These are phyloP conservation scores for Drosophila neonasuta DNA, from an alignment of 2,888 invertebrate species.

Conservation along the genomic window DNA sequence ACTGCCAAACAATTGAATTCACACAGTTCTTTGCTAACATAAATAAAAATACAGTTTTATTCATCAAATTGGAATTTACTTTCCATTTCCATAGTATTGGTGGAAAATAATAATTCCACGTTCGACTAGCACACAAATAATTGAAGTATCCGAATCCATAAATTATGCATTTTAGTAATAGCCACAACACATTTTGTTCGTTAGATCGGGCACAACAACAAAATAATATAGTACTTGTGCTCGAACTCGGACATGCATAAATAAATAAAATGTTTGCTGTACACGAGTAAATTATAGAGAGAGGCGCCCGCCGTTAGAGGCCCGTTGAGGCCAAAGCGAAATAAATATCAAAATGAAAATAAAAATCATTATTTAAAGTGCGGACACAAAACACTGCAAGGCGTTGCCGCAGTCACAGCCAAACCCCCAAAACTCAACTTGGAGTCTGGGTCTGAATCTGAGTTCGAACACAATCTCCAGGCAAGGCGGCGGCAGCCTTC, in stretches of 20 bases:
- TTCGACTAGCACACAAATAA: slow-evolving; percentile 5
- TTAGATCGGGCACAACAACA: neutral
- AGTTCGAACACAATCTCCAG: slow-evolving; percentile 20
- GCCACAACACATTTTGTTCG: slow-evolving; percentile 1
- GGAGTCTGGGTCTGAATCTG: neutral
- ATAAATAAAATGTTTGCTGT: slow-evolving; percentile 30
- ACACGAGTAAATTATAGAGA: slow-evolving; percentile 31
- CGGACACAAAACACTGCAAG: slow-evolving; percentile 41
- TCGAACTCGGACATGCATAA: slow-evolving; percentile 15
- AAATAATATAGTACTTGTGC: slow-evolving; percentile 5
- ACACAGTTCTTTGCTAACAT: neutral
- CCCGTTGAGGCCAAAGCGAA: slow-evolving; percentile 16
- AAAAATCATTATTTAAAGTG: slow-evolving; percentile 60
- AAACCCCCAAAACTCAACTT: slow-evolving; percentile 2
- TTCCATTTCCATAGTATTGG: neutral
- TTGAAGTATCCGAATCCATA: slow-evolving; percentile 5
- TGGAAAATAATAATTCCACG: neutral
- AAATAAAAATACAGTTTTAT: neutral
- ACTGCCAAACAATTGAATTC: neutral
- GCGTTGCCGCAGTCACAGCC: slow-evolving; percentile 48
- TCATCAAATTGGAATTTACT: neutral
- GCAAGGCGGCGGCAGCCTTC: slow-evolving; percentile 37
- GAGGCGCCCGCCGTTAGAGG: slow-evolving; percentile 24
- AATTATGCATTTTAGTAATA: slow-evolving; percentile 15
- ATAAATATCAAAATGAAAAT: slow-evolving; percentile 37